phyloP scores from a whole-genome alignment of 2,113 vertebrate species.

The Pachycephala philippinensis region DNA sequence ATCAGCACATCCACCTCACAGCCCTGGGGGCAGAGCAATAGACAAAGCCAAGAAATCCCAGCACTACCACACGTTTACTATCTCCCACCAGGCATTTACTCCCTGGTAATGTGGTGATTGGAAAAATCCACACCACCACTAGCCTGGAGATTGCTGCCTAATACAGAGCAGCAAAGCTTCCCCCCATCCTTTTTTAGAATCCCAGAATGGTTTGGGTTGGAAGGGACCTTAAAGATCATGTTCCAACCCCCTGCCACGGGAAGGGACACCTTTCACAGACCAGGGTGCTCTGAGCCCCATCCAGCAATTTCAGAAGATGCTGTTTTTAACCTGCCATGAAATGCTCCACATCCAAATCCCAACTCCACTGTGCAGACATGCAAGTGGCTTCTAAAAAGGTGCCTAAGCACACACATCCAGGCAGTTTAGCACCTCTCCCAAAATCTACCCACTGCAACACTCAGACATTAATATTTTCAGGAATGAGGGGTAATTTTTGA shows the following conservation, averaged over 20 bases:
- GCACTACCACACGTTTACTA: neutral
- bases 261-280: neutral
- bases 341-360: too few species aligned
- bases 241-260: neutral
- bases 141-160: neutral
- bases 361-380: too few species aligned
- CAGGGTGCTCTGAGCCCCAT: neutral
- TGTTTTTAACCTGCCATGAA: too few species aligned
- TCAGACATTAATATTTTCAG: too few species aligned
- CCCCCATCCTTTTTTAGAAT: neutral
- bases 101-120: fast-evolving
- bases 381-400: too few species aligned
- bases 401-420: too few species aligned
- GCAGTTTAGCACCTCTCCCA: too few species aligned
- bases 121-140: neutral
- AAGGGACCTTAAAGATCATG: neutral
- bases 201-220: neutral
- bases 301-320: too few species aligned
- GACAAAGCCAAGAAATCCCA: neutral
- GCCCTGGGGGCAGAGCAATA: neutral
- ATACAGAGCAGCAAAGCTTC: neutral
- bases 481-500: too few species aligned
- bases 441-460: too few species aligned
- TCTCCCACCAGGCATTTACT: neutral
- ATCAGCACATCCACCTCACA: neutral